Evolutionary conservation across 23 tunicate genomes (phyloP).

Genomic region (Corella eumyota): DNA sequence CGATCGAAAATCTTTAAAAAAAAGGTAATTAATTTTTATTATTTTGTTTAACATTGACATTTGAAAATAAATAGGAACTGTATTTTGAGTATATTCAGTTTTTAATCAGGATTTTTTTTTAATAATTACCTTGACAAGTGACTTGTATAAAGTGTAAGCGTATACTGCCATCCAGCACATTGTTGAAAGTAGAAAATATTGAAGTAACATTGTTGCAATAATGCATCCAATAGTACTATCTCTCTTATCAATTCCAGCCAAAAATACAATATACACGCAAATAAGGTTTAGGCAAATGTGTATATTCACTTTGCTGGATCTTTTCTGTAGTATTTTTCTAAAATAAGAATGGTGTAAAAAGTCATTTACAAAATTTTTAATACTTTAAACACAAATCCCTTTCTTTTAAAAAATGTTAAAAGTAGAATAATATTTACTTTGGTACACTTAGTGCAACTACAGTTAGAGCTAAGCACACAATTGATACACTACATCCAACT

Average conservation of each 20-base stretch:
- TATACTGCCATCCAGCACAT: constrained; percentile 37
- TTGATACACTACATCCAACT: constrained; percentile 27
- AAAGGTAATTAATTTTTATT: too few species aligned
- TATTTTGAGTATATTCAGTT: too few species aligned
- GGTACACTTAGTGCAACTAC: constrained; percentile 8
- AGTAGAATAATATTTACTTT: too few species aligned
- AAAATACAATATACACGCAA: constrained; percentile 8
- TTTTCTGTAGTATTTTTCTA: not conserved
- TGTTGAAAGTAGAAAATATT: constrained; percentile 10
- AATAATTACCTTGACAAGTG: constrained; percentile 22
- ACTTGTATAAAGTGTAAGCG: constrained; percentile 16
- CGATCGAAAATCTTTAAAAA: too few species aligned
- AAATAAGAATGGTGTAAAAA: not conserved
- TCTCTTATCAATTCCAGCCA: constrained; percentile 13
- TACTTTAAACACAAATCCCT: not conserved
- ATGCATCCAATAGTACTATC: constrained; percentile 7
- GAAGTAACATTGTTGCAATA: constrained; percentile 6
- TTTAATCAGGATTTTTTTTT: too few species aligned
- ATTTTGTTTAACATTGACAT: too few species aligned
- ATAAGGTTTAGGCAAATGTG: constrained; percentile 11
- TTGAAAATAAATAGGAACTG: too few species aligned
- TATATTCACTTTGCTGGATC: constrained; percentile 3
- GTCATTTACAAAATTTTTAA: not conserved
- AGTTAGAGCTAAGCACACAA: constrained; percentile 19
- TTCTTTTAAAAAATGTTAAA: not conserved